phyloP scores from a whole-genome alignment of 2,888 invertebrate genomes.

The Nasonovia ribisnigri region DNA sequence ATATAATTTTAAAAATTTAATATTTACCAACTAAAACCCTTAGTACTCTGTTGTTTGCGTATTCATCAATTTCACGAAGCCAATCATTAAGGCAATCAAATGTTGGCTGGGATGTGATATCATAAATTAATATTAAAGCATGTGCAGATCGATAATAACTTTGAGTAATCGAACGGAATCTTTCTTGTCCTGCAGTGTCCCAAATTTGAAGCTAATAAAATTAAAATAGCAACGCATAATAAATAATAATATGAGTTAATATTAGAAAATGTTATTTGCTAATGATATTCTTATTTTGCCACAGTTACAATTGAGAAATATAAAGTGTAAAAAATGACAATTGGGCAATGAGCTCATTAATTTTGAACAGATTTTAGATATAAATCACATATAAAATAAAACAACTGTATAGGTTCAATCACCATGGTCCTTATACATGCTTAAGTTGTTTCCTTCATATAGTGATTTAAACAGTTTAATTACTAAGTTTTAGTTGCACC shows the following conservation, averaged over 20 bases:
- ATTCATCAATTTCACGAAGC: constrained; percentile 97
- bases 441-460: too few species aligned
- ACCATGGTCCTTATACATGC: not conserved
- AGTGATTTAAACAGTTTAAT: too few species aligned
- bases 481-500: too few species aligned
- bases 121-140: constrained; percentile 95
- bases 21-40: constrained; percentile 89
- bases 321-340: not conserved
- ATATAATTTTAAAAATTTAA: constrained; percentile 16
- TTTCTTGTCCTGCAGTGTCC: constrained; percentile 98
- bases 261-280: not conserved
- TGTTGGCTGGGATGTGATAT: constrained; percentile 97
- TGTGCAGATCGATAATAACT: constrained; percentile 98
- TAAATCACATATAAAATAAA: not conserved
- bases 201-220: constrained; percentile 91
- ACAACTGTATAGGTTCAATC: too few species aligned
- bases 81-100: constrained; percentile 98
- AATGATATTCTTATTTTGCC: not conserved
- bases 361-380: not conserved
- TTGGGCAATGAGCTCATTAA: not conserved
- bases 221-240: constrained; percentile 38
- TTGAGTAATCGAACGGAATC: constrained; percentile 97
- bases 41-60: constrained; percentile 94
- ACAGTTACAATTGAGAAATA: not conserved
- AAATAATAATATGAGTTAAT: not conserved